phyloP scores from a whole-genome alignment of 2,113 vertebrate genomes.

The Sebastes schlegelii region DNA sequence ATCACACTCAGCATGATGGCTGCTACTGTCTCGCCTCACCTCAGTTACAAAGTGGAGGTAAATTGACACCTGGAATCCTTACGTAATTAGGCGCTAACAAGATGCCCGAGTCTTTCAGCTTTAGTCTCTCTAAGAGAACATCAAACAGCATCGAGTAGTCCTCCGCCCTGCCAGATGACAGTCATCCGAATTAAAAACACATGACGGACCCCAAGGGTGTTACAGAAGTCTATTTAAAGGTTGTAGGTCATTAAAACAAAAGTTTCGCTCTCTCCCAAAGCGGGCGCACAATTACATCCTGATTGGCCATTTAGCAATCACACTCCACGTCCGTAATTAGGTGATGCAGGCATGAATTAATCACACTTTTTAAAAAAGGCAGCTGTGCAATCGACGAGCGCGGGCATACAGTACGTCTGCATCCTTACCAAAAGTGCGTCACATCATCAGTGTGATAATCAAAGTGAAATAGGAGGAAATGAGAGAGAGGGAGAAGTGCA shows the following conservation, averaged over 20 bases:
- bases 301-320: constrained; percentile 85
- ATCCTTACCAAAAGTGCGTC: constrained; percentile 54
- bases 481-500: constrained; percentile 54
- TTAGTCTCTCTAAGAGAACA: constrained; percentile 3
- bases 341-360: constrained; percentile 76
- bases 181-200: constrained; percentile 32
- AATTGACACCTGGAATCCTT: constrained; percentile 3
- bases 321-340: constrained; percentile 73
- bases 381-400: constrained; percentile 72
- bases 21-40: constrained; percentile 7
- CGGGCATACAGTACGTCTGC: constrained; percentile 52
- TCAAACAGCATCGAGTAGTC: constrained; percentile 29
- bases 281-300: constrained; percentile 77
- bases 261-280: constrained; percentile 66
- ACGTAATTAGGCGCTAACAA: constrained; percentile 18
- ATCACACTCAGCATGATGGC: constrained; percentile 26
- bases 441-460: constrained; percentile 76
- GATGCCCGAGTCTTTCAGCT: neutral
- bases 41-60: constrained; percentile 8
- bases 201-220: constrained; percentile 25
- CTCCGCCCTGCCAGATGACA: constrained; percentile 15
- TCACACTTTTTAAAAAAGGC: constrained; percentile 71
- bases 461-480: constrained; percentile 77
- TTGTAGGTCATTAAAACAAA: constrained; percentile 79
- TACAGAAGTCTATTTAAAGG: constrained; percentile 75